These are phyloP conservation scores for Phyto melanocephala DNA, from an alignment of 2,888 invertebrate genomes.

Conservation along the genomic window DNA sequence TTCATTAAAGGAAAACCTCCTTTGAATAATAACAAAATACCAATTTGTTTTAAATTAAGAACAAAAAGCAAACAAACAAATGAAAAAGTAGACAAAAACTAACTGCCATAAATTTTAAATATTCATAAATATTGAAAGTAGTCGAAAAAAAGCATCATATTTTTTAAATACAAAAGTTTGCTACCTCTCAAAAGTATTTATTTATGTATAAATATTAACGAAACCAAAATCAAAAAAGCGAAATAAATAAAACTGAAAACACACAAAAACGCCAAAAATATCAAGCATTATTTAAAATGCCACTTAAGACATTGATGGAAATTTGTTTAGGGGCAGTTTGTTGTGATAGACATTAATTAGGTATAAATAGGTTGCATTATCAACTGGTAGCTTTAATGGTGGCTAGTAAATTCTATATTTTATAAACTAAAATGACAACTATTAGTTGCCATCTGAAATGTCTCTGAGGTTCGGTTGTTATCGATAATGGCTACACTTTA, in stretches of 20 bases:
- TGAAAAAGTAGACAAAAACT: neutral
- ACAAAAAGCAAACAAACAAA: conserved; percentile 3
- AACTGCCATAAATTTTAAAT: conserved; percentile 55
- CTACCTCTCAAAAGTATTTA: neutral
- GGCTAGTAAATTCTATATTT: too few species aligned
- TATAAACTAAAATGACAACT: too few species aligned
- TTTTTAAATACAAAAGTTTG: conserved; percentile 5
- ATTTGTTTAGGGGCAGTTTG: neutral
- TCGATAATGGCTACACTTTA: too few species aligned
- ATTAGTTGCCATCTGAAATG: too few species aligned
- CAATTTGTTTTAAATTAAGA: conserved; percentile 54
- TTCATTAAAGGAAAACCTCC: conserved; percentile 46
- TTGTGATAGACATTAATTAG: too few species aligned
- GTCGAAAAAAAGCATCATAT: conserved; percentile 4
- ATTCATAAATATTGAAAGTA: conserved; percentile 40
- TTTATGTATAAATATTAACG: too few species aligned
- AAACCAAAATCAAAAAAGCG: conserved; percentile 5
- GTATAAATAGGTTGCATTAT: too few species aligned
- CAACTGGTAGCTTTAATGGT: too few species aligned
- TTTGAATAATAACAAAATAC: conserved; percentile 22
- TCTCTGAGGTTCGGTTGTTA: too few species aligned
- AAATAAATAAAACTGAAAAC: conserved; percentile 3
- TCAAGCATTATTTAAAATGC: neutral
- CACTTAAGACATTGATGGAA: neutral
- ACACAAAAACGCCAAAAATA: conserved; percentile 1